Evolutionary conservation across 2,888 invertebrate species (phyloP).

Genomic region (Urechis unicinctus): DNA sequence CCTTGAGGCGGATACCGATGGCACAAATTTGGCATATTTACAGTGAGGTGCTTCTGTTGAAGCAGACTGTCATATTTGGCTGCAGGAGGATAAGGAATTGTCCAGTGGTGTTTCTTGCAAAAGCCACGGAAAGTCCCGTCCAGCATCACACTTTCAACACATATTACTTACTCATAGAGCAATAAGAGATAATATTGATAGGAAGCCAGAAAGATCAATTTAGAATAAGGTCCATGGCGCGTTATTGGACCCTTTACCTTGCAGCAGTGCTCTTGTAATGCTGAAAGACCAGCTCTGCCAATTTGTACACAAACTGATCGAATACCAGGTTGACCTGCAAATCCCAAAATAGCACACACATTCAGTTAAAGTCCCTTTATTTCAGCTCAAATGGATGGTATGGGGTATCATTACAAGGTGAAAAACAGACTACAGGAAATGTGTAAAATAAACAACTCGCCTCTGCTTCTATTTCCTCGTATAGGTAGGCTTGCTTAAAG

Average conservation of each 20-base stretch:
- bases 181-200: no score
- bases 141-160: slow-evolving; percentile 5
- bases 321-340: slow-evolving; percentile 82
- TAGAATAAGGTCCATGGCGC: no score
- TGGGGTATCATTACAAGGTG: background rate
- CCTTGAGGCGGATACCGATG: no score
- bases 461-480: slow-evolving; percentile 97
- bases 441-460: no score
- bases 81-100: background rate
- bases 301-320: slow-evolving; percentile 95
- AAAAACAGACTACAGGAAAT: no score
- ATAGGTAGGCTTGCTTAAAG: slow-evolving; percentile 91
- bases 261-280: slow-evolving; percentile 94
- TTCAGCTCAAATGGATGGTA: background rate
- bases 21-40: no score
- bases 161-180: background rate
- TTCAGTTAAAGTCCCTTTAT: no score
- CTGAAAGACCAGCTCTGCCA: slow-evolving; percentile 92
- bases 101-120: background rate
- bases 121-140: slow-evolving; percentile 6
- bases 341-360: no score
- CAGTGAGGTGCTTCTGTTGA: slow-evolving; percentile 2
- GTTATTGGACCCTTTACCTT: no score
- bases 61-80: slow-evolving; percentile 8
- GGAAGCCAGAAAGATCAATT: no score